Base-by-base conservation (phyloP, 2,113 vertebrate species). In the Excalfactoria chinensis region DNA sequence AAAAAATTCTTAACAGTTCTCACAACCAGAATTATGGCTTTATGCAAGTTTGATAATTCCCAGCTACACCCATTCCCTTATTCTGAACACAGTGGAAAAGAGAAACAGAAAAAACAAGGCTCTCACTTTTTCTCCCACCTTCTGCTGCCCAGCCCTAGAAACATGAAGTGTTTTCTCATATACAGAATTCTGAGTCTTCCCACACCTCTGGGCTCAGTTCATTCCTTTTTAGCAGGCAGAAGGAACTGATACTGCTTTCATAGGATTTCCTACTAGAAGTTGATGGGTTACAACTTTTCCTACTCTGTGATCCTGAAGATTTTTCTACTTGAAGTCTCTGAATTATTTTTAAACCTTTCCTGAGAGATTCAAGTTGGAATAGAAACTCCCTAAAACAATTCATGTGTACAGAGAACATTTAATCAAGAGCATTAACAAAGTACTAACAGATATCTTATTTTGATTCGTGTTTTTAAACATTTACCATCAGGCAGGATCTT, bases 141-240 rank as follows among this genome's bases (percentile, higher is more conserved):
- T 46, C 43, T 67, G 7, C 18, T 63, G 12, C 7, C n/a, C 3
- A 49, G 5, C 22, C 7, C 1, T 22, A 35, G 51, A 48, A 41
- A 74, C 49, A 71, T 10, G 17, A 56, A 43, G 1, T 0, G 18
- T 62, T 71, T 56, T 53, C 19, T 35, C 10, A 14, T 1, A 3
- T 8, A 28, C 1, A 1, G 3, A 46, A 6, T 2, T 22, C 22
- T 72, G 53, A 72, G 22, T 64, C 1, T 4, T 60, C 30, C 7
- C 11, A 21, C 25, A 35, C 15, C 2, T 68, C 28, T 23, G 7
- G 11, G 8, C 4, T 71, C 3, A 1, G 7, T 46, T 78, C 16
- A 49, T 1, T 43, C 8, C 4, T 2, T 59, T 74, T 56, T 11
- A 79, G 17, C 8, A 83, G 4, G 8, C 4, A 46, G 30, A 43